Evolutionary conservation across 2,888 invertebrate genomes (phyloP).

Genomic region (Bruchidius siliquastri): DNA sequence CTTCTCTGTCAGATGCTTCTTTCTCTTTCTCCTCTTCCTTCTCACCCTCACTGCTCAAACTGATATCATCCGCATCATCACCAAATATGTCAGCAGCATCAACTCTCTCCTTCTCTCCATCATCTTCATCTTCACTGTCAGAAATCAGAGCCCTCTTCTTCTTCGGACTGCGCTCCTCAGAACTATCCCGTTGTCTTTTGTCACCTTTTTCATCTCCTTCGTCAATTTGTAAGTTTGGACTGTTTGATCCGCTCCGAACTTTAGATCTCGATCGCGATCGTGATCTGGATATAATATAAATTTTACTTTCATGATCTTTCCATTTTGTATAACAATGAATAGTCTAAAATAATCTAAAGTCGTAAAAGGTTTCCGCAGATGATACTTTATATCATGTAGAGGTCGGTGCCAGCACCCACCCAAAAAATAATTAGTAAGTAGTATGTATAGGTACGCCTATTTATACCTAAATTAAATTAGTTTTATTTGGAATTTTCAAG

Average conservation of each 20-base stretch:
- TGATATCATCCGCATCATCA: slow-evolving; percentile 88
- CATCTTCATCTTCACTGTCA: slow-evolving; percentile 59
- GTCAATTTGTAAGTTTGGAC: slow-evolving; percentile 52
- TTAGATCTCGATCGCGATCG: slow-evolving; percentile 31
- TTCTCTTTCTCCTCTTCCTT: slow-evolving; percentile 46
- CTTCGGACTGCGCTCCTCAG: slow-evolving; percentile 37
- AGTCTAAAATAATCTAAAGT: no score
- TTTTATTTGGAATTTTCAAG: no score
- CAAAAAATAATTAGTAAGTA: no score
- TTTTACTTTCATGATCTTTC: neutral
- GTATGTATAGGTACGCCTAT: no score
- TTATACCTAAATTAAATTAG: no score
- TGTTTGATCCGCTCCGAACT: slow-evolving; percentile 38
- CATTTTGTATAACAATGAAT: no score
- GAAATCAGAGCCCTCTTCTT: slow-evolving; percentile 58
- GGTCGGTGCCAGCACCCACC: no score
- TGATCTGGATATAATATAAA: slow-evolving; percentile 20
- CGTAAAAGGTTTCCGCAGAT: no score
- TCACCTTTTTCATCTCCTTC: slow-evolving; percentile 41
- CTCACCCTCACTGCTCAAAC: slow-evolving; percentile 73
- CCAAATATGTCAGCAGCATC: slow-evolving; percentile 86
- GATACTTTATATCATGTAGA: no score
- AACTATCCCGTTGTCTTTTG: slow-evolving; percentile 41
- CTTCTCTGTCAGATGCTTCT: slow-evolving; percentile 36
- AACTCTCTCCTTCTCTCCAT: slow-evolving; percentile 41